These are phyloP conservation scores for Saccostrea glomerata DNA, from an alignment of 1,140 invertebrate genomes.

Conservation along the genomic window DNA sequence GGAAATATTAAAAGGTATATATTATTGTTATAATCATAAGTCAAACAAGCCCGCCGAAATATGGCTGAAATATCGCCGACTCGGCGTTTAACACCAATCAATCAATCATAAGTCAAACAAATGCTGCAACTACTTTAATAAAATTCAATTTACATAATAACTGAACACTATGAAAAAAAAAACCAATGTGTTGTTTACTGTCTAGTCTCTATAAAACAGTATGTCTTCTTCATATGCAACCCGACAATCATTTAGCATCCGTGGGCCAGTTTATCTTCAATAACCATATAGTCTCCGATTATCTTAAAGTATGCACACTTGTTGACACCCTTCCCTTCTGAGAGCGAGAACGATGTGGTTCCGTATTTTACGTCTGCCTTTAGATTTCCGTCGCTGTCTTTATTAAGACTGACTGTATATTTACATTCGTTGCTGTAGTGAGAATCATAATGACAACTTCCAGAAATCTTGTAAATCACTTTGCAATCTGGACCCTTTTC, in stretches of 20 bases:
- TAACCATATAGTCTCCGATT: conserved; percentile 18
- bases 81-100: too few relatives aligned
- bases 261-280: not conserved
- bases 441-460: conserved; percentile 2
- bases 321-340: not conserved
- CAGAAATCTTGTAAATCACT: not conserved
- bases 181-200: not conserved
- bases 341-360: not conserved
- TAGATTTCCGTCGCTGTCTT: not conserved
- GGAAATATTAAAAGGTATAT: too few relatives aligned
- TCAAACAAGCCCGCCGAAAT: too few relatives aligned
- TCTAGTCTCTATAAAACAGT: not conserved
- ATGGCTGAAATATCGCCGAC: too few relatives aligned
- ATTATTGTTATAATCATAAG: too few relatives aligned
- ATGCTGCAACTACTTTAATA: not conserved
- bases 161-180: not conserved
- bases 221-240: not conserved
- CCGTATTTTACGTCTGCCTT: conserved; percentile 6
- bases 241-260: not conserved
- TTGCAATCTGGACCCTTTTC: conserved; percentile 17
- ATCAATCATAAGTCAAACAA: not conserved
- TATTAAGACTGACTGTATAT: not conserved
- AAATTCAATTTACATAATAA: not conserved
- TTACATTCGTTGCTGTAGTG: conserved; percentile 24
- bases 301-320: conserved; percentile 20